Conservation (phyloP, 2,797 vertebrate genomes). For the Lepidocolaptes lacrymiger region DNA sequence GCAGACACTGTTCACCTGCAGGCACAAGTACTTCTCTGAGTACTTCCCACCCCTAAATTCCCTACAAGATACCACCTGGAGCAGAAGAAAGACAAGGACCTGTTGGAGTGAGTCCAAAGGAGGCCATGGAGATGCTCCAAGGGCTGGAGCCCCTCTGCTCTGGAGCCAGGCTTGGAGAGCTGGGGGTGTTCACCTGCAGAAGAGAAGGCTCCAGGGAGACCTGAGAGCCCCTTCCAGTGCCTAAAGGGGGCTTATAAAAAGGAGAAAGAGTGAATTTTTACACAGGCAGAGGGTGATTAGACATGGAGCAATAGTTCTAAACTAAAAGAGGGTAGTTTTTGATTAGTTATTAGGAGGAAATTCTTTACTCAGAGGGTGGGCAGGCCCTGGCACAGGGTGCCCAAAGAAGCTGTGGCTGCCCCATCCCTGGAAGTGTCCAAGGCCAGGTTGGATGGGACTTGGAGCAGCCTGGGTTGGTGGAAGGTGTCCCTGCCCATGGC, state of each 20-base stretch:
- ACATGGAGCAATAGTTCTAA: too few relatives aligned
- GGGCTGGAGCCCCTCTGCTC: background rate
- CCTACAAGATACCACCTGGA: background rate
- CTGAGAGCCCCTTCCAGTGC: background rate
- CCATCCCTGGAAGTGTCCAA: background rate
- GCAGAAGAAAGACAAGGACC: background rate
- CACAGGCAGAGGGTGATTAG: background rate
- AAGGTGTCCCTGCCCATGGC: background rate
- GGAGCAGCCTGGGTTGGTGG: rapidly evolving
- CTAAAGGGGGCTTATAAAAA: background rate
- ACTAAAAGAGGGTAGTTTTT: background rate
- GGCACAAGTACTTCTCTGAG: background rate
- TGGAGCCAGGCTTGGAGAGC: background rate
- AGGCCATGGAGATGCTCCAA: background rate
- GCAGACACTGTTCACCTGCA: background rate
- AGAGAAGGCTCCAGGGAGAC: background rate
- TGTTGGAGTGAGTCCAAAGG: background rate
- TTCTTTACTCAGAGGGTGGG: background rate
- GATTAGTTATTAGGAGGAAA: background rate
- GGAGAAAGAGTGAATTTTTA: background rate
- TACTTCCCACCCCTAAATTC: background rate
- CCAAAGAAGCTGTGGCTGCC: background rate
- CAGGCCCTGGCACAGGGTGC: background rate
- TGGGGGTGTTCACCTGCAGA: background rate
- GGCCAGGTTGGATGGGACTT: background rate